Evolutionary conservation across 1,140 invertebrate genomes (phyloP).

Genomic region (Drosophila varians): DNA sequence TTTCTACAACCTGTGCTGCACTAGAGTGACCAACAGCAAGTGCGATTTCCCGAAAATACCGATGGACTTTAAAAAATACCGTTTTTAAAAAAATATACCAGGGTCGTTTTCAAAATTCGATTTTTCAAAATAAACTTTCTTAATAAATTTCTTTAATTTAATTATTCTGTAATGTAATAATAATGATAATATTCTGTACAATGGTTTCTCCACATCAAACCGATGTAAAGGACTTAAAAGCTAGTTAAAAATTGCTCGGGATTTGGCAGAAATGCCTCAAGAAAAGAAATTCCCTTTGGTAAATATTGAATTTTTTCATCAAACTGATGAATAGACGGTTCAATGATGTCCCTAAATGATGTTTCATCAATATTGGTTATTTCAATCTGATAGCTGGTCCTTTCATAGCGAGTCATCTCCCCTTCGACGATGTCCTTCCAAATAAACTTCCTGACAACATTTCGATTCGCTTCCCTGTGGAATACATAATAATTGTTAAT

Average conservation of each 20-base stretch:
- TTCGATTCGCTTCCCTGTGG: constrained; percentile 49
- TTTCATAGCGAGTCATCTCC: constrained; percentile 26
- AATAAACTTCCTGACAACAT: constrained; percentile 37
- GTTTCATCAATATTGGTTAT: constrained; percentile 44
- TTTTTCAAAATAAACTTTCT: not conserved
- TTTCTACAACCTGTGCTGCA: constrained; percentile 17
- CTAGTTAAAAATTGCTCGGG: constrained; percentile 29
- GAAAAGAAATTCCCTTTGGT: constrained; percentile 53
- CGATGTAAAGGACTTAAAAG: not conserved
- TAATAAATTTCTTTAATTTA: no score
- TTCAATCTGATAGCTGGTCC: constrained; percentile 31
- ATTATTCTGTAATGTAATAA: no score
- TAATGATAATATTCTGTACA: not conserved
- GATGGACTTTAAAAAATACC: not conserved
- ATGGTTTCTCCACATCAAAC: not conserved
- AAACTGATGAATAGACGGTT: constrained; percentile 56
- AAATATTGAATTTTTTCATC: constrained; percentile 61
- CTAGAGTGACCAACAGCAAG: constrained; percentile 5
- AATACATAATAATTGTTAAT: not conserved
- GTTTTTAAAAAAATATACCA: not conserved
- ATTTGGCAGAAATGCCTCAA: constrained; percentile 42
- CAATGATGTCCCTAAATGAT: constrained; percentile 46
- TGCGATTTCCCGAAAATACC: not conserved
- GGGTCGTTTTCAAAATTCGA: not conserved
- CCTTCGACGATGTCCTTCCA: not conserved